phyloP scores from a whole-genome alignment of 2,888 invertebrate species.

The Hypolimnas misippus region DNA sequence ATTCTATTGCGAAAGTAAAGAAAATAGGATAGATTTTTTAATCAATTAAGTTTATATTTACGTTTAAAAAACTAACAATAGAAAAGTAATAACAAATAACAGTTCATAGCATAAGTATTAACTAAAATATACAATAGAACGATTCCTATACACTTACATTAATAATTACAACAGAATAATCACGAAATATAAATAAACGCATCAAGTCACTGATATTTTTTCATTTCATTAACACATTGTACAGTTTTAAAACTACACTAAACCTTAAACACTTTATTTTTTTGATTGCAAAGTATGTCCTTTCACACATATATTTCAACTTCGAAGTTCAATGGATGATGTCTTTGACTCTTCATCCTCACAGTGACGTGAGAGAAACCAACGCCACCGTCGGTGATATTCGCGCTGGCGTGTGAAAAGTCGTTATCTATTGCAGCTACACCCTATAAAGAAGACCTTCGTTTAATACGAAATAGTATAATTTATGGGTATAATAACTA shows the following conservation, averaged over 20 bases:
- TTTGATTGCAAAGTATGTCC: background rate
- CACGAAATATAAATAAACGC: background rate
- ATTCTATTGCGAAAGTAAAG: no score
- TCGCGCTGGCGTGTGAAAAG: constrained; percentile 77
- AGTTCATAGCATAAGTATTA: no score
- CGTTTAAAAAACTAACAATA: no score
- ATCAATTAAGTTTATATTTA: no score
- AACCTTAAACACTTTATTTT: background rate
- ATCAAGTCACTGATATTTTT: background rate
- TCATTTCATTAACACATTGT: background rate
- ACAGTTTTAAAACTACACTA: background rate
- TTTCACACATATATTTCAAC: constrained; percentile 73
- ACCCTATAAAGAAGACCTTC: constrained; percentile 59
- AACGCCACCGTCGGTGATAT: constrained; percentile 74
- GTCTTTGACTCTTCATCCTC: constrained; percentile 77
- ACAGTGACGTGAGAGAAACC: constrained; percentile 70
- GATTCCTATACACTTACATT: background rate
- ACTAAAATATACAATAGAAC: constrained; percentile 1
- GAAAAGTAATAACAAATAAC: no score
- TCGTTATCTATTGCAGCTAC: constrained; percentile 75
- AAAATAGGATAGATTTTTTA: no score
- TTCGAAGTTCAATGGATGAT: constrained; percentile 77
- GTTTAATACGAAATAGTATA: background rate
- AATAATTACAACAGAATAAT: background rate
- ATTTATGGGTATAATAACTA: constrained; percentile 3